Evolutionary conservation across 2,797 vertebrate species (phyloP).

Genomic region (Graptemys geographica): DNA sequence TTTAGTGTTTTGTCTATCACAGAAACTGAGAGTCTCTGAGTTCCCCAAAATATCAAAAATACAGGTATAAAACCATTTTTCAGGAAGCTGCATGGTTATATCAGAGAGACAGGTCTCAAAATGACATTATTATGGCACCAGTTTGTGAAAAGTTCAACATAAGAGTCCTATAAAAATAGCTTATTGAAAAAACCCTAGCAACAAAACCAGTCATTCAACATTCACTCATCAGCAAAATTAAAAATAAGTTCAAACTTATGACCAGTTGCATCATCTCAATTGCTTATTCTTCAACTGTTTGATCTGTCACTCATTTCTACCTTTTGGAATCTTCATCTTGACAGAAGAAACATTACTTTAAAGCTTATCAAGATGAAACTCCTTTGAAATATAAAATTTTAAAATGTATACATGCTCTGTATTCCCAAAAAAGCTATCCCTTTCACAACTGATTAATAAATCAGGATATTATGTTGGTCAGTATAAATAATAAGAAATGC

Average conservation of each 20-base stretch:
- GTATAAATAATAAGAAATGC: background rate
- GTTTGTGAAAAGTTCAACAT: background rate
- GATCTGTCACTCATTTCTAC: background rate
- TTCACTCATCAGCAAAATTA: background rate
- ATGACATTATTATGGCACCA: background rate
- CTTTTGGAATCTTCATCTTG: background rate
- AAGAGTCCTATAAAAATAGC: background rate
- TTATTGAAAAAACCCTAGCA: background rate
- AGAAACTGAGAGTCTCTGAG: background rate
- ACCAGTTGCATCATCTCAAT: background rate
- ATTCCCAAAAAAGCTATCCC: background rate
- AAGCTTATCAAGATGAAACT: background rate
- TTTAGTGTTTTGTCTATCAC: background rate
- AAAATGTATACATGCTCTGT: background rate
- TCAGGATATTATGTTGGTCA: background rate
- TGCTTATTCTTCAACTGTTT: background rate
- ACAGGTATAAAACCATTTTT: background rate
- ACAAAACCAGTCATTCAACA: background rate
- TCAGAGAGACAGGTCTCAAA: background rate
- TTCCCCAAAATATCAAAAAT: background rate
- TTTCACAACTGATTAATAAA: background rate
- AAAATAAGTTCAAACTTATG: background rate
- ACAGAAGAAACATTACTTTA: background rate
- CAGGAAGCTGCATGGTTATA: background rate
- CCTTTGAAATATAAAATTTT: background rate